Conservation (phyloP, 2,113 vertebrate species). For the Malurus elegans region DNA sequence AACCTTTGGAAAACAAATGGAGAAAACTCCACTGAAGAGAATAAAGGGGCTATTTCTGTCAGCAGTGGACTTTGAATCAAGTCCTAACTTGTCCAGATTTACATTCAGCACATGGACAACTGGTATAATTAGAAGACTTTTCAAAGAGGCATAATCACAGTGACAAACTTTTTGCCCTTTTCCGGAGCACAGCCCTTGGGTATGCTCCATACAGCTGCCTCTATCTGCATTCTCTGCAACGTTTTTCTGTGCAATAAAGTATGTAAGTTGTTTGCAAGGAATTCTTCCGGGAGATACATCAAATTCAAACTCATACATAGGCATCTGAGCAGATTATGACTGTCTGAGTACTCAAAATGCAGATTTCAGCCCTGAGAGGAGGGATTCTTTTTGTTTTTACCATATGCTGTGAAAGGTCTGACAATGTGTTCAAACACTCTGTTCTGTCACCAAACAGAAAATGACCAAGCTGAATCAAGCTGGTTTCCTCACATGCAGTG, state of each 20-base stretch:
- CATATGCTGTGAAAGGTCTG: background rate
- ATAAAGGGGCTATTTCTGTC: background rate
- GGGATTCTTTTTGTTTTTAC: background rate
- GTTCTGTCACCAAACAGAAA: background rate
- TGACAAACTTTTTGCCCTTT: constrained; percentile 12
- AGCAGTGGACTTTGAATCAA: background rate
- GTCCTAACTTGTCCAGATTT: background rate
- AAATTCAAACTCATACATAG: background rate
- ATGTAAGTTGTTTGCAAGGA: background rate
- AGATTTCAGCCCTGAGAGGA: background rate
- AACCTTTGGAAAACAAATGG: background rate
- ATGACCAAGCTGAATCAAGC: background rate
- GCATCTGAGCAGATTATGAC: background rate
- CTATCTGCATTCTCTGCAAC: background rate
- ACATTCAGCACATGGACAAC: background rate
- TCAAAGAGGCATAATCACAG: constrained; percentile 4
- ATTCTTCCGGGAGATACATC: background rate
- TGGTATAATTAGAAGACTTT: background rate
- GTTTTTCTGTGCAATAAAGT: background rate
- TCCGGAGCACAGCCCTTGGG: background rate
- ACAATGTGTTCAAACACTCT: background rate
- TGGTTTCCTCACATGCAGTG: background rate
- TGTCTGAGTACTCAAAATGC: background rate
- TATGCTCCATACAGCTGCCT: background rate
- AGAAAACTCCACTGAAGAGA: background rate